Evolutionary conservation across 2,888 invertebrate genomes (phyloP).

Genomic region (Corbicula japonica): DNA sequence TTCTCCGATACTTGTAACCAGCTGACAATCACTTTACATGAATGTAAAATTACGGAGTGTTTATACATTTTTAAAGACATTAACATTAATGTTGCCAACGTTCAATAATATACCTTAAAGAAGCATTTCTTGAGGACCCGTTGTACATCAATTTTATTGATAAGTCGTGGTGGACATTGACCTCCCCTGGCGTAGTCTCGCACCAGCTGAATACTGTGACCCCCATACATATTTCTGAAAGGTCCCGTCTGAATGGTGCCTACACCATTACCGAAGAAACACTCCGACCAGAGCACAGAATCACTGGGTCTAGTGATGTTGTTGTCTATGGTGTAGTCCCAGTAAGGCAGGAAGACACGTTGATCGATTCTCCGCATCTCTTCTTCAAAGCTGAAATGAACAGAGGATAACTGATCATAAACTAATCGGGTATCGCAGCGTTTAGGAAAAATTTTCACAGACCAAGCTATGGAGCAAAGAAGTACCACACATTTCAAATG

Average conservation of each 20-base stretch:
- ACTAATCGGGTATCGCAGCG: no score
- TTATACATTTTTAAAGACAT: no score
- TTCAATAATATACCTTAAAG: background rate
- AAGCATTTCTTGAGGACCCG: background rate
- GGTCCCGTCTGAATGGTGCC: conserved; percentile 9
- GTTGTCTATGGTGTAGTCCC: conserved; percentile 12
- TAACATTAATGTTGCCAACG: background rate
- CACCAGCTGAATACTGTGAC: background rate
- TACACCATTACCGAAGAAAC: conserved; percentile 16
- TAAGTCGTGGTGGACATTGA: background rate
- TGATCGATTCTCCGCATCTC: conserved; percentile 2
- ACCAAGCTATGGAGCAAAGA: no score
- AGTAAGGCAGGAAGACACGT: conserved; percentile 4
- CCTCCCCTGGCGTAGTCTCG: background rate
- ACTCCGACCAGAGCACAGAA: conserved; percentile 20
- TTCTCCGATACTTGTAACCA: no score
- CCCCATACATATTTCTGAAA: background rate
- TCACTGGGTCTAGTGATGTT: background rate
- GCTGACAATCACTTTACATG: no score
- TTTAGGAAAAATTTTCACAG: no score
- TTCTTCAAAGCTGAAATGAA: conserved; percentile 17
- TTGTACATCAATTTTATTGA: background rate
- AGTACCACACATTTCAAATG: no score
- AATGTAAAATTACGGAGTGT: no score
- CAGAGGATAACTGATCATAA: no score